Conservation (phyloP, 2,888 invertebrate species). For the Leptinotarsa tumamoca region DNA sequence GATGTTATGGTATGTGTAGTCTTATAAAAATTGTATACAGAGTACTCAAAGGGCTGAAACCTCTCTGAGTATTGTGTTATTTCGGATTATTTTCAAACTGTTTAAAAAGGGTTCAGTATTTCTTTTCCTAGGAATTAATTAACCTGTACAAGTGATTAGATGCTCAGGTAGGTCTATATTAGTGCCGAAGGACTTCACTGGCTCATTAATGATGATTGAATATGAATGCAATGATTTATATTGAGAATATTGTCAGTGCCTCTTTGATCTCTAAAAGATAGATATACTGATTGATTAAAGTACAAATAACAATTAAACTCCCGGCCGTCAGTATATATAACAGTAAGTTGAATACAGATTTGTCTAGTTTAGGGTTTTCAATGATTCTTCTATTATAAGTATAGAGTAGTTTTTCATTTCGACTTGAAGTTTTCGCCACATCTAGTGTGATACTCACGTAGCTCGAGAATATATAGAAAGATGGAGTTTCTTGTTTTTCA, state of each 20-base stretch:
- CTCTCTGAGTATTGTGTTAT: background rate
- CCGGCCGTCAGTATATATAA: constrained; percentile 6
- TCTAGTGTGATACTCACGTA: constrained; percentile 18
- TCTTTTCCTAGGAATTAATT: too few relatives aligned
- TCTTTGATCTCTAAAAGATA: constrained; percentile 63
- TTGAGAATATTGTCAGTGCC: constrained; percentile 60
- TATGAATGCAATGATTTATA: constrained; percentile 13
- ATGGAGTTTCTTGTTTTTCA: background rate
- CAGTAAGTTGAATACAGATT: constrained; percentile 17
- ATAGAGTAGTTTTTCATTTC: constrained; percentile 12
- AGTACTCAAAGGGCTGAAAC: background rate
- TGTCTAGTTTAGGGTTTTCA: constrained; percentile 10
- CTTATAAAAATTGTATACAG: background rate
- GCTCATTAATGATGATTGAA: background rate
- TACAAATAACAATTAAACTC: constrained; percentile 58
- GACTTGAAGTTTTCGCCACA: constrained; percentile 14
- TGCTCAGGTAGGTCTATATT: background rate
- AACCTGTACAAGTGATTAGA: background rate
- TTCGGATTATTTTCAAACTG: background rate
- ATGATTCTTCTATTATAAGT: constrained; percentile 12
- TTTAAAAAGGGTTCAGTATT: too few relatives aligned
- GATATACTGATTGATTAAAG: constrained; percentile 58
- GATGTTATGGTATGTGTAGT: background rate
- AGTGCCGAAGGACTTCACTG: background rate
- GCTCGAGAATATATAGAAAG: constrained; percentile 9